A percentile compares a stretch with the other conserved stretches of the same genome.
Conservation (phyloP, 2,797 vertebrate species). For the Chelmon rostratus region DNA sequence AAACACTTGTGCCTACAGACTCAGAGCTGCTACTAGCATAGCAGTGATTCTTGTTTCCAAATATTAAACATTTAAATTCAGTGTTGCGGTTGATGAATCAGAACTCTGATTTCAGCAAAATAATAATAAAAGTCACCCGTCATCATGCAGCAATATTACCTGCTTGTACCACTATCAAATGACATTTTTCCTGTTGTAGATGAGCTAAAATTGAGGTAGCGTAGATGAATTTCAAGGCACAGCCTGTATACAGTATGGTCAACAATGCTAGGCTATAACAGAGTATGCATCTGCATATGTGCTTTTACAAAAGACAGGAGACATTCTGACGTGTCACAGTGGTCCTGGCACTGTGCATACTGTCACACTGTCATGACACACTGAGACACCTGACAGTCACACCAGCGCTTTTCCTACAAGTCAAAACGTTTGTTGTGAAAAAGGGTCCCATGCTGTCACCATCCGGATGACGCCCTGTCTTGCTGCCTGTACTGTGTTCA, state of each 20-base stretch:
- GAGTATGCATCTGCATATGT: not conserved
- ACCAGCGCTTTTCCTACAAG: not conserved
- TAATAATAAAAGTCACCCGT: not conserved
- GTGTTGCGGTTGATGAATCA: not conserved
- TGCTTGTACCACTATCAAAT: not conserved
- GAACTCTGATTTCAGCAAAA: not conserved
- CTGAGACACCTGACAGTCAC: not conserved
- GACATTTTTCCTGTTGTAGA: not conserved
- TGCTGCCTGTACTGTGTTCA: conserved; percentile 8
- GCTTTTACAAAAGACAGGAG: not conserved
- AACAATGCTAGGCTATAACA: not conserved
- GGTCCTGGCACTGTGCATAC: not conserved
- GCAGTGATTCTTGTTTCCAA: not conserved
- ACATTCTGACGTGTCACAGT: not conserved
- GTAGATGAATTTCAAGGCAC: not conserved
- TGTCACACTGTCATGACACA: not conserved
- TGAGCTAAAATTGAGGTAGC: conserved; percentile 47
- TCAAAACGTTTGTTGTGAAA: no score
- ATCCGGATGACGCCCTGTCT: not conserved
- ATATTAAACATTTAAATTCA: not conserved
- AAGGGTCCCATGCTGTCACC: not conserved
- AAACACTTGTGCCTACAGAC: not conserved
- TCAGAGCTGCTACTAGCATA: not conserved
- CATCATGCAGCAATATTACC: not conserved
- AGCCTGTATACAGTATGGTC: not conserved